These are phyloP conservation scores for Hipparchia semele DNA, from an alignment of 2,888 invertebrate genomes.

Conservation along the genomic window DNA sequence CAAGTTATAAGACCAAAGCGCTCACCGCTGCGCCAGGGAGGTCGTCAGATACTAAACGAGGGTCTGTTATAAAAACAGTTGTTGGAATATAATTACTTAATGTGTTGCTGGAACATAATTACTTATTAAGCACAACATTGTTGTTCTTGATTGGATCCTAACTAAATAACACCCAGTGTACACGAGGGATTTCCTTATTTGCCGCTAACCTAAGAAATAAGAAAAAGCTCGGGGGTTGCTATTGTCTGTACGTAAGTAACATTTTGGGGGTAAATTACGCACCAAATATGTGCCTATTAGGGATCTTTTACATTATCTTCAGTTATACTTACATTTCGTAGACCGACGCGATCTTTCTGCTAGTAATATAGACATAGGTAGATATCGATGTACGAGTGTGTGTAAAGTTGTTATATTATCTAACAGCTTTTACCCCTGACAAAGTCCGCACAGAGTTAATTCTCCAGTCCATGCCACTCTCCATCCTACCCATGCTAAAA, in stretches of 20 bases:
- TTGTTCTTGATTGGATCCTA: slow-evolving; percentile 21
- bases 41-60: too few species aligned
- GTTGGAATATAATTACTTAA: slow-evolving; percentile 2
- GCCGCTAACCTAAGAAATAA: slow-evolving; percentile 10
- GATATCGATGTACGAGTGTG: too few species aligned
- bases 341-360: neutral
- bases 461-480: too few species aligned
- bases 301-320: slow-evolving; percentile 17
- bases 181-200: slow-evolving; percentile 6
- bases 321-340: neutral
- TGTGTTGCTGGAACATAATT: neutral
- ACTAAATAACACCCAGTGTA: slow-evolving; percentile 16
- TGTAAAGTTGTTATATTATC: too few species aligned
- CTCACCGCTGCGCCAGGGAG: too few species aligned
- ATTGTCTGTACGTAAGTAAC: slow-evolving; percentile 3
- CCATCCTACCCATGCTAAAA: too few species aligned
- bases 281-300: slow-evolving; percentile 22
- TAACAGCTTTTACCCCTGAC: too few species aligned
- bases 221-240: neutral
- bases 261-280: slow-evolving; percentile 18
- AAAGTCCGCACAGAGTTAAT: too few species aligned
- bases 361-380: too few species aligned
- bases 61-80: neutral
- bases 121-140: slow-evolving; percentile 8
- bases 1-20: too few species aligned